Base-by-base conservation (phyloP, 1,140 invertebrate species). In the Hylyphantes graminicola region DNA sequence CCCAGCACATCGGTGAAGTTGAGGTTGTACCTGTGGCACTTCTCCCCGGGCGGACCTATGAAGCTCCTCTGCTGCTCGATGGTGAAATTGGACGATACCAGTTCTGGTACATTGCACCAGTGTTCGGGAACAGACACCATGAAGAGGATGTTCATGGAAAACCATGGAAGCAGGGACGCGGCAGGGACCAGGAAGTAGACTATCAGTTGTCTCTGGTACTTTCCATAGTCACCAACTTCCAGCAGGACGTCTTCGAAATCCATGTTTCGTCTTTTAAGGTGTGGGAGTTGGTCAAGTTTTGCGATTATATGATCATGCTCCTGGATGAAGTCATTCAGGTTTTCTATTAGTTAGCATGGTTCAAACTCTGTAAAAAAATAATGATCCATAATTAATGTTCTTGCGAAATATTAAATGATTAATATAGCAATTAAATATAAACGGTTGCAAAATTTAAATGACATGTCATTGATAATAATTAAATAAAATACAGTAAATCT, bases 141-240 rank as follows among this genome's bases (percentile, higher is more conserved):
- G 85, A 92, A 87, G 21, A 92, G 89, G 9, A 91, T 88, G 79
- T 91, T 92, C 87, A 91, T 85, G 35, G 59, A 81, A 54, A 86
- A 70, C 78, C 86, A 86, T 21, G 86, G 72, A 55, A 85, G 64
- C 11, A 77, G n/a, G 15, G 64, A 59, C n/a, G 81, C 73, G 10
- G 78, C 72, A 2, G 87, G 87, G 4, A 87, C 17, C 10, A 87
- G 53, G 35, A 87, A 86, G 8, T 72, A 51, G 11, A 73, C 57
- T 2, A 86, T 72, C 15, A 86, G 35, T 35, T 88, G 89, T 61
- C 91, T 90, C 88, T 93, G 92, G 87, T 90, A 93, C 17, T 88
- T 89, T 12, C 92, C 92, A 78, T 92, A 90, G 86, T 93, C 92
- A 4, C 92, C 92, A 15, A 93, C 89, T 87, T 92, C 90, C 17